Evolutionary conservation across 1,140 invertebrate species (phyloP), one percentile per base, ranked within the genome.

Genomic region (Pemphigus obesinymphae): DNA sequence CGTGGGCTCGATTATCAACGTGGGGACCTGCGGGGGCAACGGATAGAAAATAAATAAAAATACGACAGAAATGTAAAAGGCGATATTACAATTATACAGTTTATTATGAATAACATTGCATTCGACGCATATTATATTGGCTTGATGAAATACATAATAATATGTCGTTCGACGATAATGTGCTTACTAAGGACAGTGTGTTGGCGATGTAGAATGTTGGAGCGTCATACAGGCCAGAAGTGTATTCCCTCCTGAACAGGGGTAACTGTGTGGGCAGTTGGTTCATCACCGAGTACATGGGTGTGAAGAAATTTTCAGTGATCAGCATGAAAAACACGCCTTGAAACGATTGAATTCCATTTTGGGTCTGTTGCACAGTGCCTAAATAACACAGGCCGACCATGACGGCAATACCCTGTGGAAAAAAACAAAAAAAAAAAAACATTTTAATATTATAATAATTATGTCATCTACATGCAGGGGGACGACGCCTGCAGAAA

Each of bases 241-340:
- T 89, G 84, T 93, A 91, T 86, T 96, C 95, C 66, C 94, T 87
- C 50, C 93, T 87, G 84, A 96, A 92, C 23, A 96, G 86, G 0
- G 94, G 93, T 80, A 93, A 90, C 85, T 94, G 92, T 84, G 91
- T 89, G 0, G 95, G 95, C 84, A 96, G 93, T 82, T 93, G 88
- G 82, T 92, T 89, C 7, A 96, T 88, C 1, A 93, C 92, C 0
- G 93, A 91, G 86, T 96, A 96, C 93, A 96, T 95, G 0, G 94
- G 93, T 63, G 91, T 91, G 87, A 95, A 96, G 5, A 94, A 93
- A 84, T 95, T 96, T 88, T 96, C 94, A 0, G 93, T 91, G 50
- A 96, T 93, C 85, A 96, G 90, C 31, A 95, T 91, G 85, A 95
- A 96, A 3, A 96, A 86, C 0, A 92, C 91, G 15, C 95, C 95